phyloP scores from a whole-genome alignment of 2,888 invertebrate genomes.

The Eristalis arbustorum region DNA sequence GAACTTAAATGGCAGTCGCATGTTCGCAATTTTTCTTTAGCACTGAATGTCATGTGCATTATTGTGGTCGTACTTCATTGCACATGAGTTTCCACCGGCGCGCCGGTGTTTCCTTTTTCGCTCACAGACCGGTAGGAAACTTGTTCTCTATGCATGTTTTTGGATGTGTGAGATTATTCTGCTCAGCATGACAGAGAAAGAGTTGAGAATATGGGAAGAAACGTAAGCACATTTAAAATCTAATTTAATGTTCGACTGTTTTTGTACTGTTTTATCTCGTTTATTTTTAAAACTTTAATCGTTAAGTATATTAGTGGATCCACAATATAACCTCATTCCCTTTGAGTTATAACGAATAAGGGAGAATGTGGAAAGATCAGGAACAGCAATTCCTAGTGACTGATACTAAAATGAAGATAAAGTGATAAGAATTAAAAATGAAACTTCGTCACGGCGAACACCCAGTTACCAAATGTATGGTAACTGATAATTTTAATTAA shows the following conservation, averaged over 20 bases:
- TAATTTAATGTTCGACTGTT: neutral
- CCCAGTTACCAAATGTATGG: too few species aligned
- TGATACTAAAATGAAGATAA: too few species aligned
- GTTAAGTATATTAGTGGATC: too few species aligned
- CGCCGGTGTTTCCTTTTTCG: neutral
- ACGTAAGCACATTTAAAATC: neutral
- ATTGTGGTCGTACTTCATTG: conserved; percentile 66
- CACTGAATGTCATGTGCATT: conserved; percentile 61
- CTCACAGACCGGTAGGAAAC: conserved; percentile 21
- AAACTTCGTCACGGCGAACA: too few species aligned
- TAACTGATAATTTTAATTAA: too few species aligned
- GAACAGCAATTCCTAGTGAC: too few species aligned
- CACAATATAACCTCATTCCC: too few species aligned
- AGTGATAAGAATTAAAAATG: too few species aligned
- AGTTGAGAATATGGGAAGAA: neutral
- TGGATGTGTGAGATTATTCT: neutral
- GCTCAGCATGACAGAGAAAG: neutral
- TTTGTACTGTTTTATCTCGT: neutral
- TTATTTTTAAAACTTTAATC: too few species aligned
- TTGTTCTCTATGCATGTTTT: conserved; percentile 28
- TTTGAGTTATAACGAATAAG: too few species aligned
- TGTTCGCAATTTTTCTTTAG: conserved; percentile 68
- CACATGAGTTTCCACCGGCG: conserved; percentile 52
- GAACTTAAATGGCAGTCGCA: conserved; percentile 64
- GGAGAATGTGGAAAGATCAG: too few species aligned